These are phyloP conservation scores for Ernsta delagoae DNA, from an alignment of 2,888 invertebrate species.

Conservation along the genomic window DNA sequence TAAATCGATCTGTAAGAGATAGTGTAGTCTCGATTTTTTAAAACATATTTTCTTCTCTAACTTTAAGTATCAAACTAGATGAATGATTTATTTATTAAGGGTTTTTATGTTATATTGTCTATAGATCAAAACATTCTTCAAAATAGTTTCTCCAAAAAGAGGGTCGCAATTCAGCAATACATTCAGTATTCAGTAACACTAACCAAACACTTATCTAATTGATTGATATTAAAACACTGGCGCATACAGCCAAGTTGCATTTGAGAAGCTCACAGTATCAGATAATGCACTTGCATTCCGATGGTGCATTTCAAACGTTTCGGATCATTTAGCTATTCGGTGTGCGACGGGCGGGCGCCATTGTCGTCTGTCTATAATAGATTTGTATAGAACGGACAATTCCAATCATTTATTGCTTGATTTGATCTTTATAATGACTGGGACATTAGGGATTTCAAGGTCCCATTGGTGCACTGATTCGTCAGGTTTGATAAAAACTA, in stretches of 20 bases:
- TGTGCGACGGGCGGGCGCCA: constrained; percentile 46
- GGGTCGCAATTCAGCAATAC: too few relatives aligned
- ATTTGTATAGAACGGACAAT: constrained; percentile 10
- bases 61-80: too few relatives aligned
- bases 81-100: too few relatives aligned
- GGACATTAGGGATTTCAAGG: neutral
- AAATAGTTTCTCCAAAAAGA: too few relatives aligned
- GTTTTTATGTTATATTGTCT: too few relatives aligned
- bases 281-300: constrained; percentile 34
- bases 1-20: too few relatives aligned
- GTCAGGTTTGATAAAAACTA: too few relatives aligned
- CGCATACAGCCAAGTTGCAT: neutral
- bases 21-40: too few relatives aligned
- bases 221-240: neutral
- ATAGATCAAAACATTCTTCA: too few relatives aligned
- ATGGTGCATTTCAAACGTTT: constrained; percentile 33
- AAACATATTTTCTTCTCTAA: too few relatives aligned
- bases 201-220: neutral
- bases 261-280: constrained; percentile 16
- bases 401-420: constrained; percentile 24
- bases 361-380: constrained; percentile 51
- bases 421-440: constrained; percentile 21
- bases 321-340: constrained; percentile 29
- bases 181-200: too few relatives aligned
- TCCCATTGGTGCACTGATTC: neutral